Conservation (phyloP, 2,797 vertebrate genomes). For the Huso huso region DNA sequence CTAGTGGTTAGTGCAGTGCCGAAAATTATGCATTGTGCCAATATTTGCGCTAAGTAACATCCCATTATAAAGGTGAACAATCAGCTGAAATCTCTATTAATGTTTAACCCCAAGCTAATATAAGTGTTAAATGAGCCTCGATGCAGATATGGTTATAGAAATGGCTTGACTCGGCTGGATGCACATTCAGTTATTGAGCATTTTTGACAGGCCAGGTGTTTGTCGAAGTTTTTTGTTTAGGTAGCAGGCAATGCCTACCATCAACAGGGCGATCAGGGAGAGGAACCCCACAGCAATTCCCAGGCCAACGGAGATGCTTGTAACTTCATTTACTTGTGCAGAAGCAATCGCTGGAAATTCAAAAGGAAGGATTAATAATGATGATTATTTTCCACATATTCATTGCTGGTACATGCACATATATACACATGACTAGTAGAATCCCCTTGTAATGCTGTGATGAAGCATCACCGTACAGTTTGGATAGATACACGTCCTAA, state of each 20-base stretch:
- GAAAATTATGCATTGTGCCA: no score
- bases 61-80: no score
- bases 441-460: no score
- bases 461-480: no score
- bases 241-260: conserved; percentile 36
- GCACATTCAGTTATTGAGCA: conserved; percentile 32
- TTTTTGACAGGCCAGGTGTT: conserved; percentile 35
- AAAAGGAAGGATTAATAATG: background rate
- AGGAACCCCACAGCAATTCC: conserved; percentile 55
- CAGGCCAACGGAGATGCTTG: conserved; percentile 36
- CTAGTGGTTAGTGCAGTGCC: no score
- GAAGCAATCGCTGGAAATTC: background rate
- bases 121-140: conserved; percentile 29
- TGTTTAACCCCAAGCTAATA: conserved; percentile 21
- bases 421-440: no score
- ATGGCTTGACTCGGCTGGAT: conserved; percentile 12
- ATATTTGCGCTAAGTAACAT: no score
- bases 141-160: conserved; percentile 14
- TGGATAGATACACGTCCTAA: no score
- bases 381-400: background rate
- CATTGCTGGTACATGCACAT: no score
- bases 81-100: conserved; percentile 34
- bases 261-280: conserved; percentile 40
- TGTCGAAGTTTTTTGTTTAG: conserved; percentile 49
- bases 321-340: background rate